Evolutionary conservation across 1,140 invertebrate species (phyloP).

Genomic region (Cepaea nemoralis): DNA sequence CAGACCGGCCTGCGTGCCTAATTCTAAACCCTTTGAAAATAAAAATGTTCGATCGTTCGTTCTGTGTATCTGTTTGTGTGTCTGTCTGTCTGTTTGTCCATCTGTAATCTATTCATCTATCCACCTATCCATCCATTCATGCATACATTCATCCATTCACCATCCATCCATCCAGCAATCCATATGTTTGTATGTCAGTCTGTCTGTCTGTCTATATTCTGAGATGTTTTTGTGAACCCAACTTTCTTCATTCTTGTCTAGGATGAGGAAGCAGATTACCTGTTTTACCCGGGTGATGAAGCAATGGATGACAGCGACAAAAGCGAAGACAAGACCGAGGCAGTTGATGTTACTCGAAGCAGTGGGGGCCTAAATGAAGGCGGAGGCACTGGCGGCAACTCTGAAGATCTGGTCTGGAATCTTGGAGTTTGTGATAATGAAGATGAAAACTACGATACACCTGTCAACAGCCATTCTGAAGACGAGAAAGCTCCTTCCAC

Average conservation of each 20-base stretch:
- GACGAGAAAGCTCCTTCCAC: constrained; percentile 23
- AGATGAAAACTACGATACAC: constrained; percentile 30
- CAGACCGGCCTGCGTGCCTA: too few species aligned
- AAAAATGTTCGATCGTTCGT: too few species aligned
- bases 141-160: too few species aligned
- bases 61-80: too few species aligned
- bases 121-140: too few species aligned
- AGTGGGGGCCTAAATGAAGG: neutral
- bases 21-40: too few species aligned
- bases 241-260: constrained; percentile 30
- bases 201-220: too few species aligned
- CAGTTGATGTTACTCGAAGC: neutral
- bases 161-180: too few species aligned
- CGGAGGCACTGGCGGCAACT: constrained; percentile 2
- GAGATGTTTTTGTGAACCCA: too few species aligned
- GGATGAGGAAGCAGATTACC: constrained; percentile 57
- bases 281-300: constrained; percentile 46
- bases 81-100: too few species aligned
- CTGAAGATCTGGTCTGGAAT: constrained; percentile 13
- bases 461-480: constrained; percentile 29
- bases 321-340: constrained; percentile 2
- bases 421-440: constrained; percentile 25
- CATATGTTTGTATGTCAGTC: too few species aligned
- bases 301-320: neutral
- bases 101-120: too few species aligned